Conservation (phyloP, 2,113 vertebrate genomes). For the Trochalopteron elliotii region DNA sequence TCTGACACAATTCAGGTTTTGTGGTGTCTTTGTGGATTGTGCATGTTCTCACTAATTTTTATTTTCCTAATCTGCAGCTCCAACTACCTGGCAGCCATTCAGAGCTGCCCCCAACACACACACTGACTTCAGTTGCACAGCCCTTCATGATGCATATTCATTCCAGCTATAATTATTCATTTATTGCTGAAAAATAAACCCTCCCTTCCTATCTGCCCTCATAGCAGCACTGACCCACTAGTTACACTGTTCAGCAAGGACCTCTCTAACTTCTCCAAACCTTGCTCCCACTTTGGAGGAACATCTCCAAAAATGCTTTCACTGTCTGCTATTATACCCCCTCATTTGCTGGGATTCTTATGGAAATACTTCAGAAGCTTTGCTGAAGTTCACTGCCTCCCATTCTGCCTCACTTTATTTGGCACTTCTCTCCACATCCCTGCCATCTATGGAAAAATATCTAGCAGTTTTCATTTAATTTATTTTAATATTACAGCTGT, state of each 20-base stretch:
- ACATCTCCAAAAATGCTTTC: background rate
- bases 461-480: background rate
- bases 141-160: background rate
- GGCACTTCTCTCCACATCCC: background rate
- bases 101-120: background rate
- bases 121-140: background rate
- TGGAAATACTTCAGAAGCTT: background rate
- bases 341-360: background rate
- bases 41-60: background rate
- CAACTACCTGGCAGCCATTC: background rate
- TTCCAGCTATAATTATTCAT: background rate
- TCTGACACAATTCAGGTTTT: background rate
- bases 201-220: background rate
- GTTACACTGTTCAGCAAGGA: background rate
- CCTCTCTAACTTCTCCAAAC: background rate
- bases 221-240: background rate
- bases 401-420: background rate
- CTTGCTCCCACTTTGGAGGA: background rate
- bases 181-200: background rate
- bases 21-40: background rate
- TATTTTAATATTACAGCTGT: background rate
- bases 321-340: rapidly evolving
- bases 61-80: background rate
- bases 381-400: background rate
- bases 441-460: background rate